Percentiles rank a stretch among this genome's conserved stretches.
phyloP scores from a whole-genome alignment of 2,888 invertebrate genomes.

The Atrina japonica region DNA sequence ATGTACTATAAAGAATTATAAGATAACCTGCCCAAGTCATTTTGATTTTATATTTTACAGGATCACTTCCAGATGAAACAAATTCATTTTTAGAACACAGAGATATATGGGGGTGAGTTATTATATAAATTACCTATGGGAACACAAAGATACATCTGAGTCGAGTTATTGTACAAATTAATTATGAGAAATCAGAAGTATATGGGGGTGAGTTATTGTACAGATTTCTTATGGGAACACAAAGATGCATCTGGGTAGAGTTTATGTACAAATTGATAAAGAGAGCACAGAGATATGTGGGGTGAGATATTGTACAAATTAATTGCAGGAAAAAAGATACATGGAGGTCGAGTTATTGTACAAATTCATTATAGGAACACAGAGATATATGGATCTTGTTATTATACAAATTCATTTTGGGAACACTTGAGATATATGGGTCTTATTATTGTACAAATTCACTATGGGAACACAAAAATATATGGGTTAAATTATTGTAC shows the following conservation, averaged over 20 bases:
- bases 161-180: no score
- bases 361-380: slow-evolving; percentile 75
- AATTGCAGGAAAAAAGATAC: no score
- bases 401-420: not conserved
- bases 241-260: no score
- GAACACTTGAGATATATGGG: no score
- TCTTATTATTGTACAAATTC: no score
- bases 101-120: slow-evolving; percentile 75
- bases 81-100: slow-evolving; percentile 76
- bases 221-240: no score
- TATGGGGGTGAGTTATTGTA: slow-evolving; percentile 72
- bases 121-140: not conserved
- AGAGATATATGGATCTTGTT: slow-evolving; percentile 76
- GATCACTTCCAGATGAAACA: slow-evolving; percentile 69
- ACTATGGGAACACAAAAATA: no score
- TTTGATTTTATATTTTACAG: slow-evolving; percentile 53
- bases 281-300: slow-evolving; percentile 76
- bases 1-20: no score
- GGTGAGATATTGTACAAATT: slow-evolving; percentile 57
- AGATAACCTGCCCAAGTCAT: no score
- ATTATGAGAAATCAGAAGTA: slow-evolving; percentile 73
- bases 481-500: no score
- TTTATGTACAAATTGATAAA: slow-evolving; percentile 76
- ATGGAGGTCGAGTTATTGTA: no score
- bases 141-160: no score